Evolutionary conservation across 64 coral and sea anemone species (phyloP).

Genomic region (Astreopora myriophthalma): DNA sequence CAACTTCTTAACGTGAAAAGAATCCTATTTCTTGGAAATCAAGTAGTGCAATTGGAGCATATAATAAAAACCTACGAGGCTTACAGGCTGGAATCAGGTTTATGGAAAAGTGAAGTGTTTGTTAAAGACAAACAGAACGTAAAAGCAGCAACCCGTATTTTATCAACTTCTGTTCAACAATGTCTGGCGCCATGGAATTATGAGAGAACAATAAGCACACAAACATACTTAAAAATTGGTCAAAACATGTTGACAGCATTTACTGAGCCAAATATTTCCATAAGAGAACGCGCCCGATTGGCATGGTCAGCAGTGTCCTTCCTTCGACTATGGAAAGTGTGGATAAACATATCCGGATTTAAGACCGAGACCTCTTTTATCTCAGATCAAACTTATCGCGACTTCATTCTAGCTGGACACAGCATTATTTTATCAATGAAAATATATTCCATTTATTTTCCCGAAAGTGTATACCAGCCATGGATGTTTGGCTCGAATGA

Average conservation of each 20-base stretch:
- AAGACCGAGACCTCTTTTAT: slow-evolving; percentile 35
- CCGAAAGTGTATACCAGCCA: slow-evolving; percentile 29
- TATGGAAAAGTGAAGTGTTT: slow-evolving; percentile 16
- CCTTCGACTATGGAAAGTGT: slow-evolving; percentile 51
- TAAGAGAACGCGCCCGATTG: slow-evolving; percentile 23
- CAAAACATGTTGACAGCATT: slow-evolving; percentile 28
- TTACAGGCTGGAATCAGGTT: not conserved
- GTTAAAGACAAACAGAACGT: slow-evolving; percentile 47
- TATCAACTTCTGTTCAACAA: not conserved
- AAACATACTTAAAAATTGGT: slow-evolving; percentile 44
- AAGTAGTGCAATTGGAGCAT: slow-evolving; percentile 21
- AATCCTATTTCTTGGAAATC: slow-evolving; percentile 2
- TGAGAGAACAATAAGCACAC: slow-evolving; percentile 11
- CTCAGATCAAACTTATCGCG: slow-evolving; percentile 38
- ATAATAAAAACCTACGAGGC: not conserved
- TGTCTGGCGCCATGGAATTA: slow-evolving; percentile 11
- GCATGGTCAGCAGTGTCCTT: slow-evolving; percentile 47
- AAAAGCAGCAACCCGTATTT: slow-evolving; percentile 29
- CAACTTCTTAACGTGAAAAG: slow-evolving; percentile 32
- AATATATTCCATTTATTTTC: slow-evolving; percentile 28
- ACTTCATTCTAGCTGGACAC: slow-evolving; percentile 45
- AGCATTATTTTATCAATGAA: slow-evolving; percentile 65
- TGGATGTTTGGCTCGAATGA: slow-evolving; percentile 59
- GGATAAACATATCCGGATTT: slow-evolving; percentile 22
- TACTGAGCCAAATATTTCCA: slow-evolving; percentile 29